Base-by-base conservation (phyloP, 2,888 invertebrate species). In the Ditylenchus weischeri region DNA sequence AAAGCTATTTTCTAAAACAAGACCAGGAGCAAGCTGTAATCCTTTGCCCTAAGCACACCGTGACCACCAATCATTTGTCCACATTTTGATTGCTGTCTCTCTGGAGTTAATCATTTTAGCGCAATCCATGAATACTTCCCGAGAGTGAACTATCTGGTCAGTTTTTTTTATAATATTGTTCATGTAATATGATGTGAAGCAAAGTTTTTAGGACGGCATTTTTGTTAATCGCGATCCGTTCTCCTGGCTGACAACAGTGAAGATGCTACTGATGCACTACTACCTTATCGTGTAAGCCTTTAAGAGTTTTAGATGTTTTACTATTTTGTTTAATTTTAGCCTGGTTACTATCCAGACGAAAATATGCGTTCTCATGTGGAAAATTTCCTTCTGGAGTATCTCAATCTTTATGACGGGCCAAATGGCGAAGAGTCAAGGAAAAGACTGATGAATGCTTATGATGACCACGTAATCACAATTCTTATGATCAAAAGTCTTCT, bases 121-220 rank as follows among this genome's bases (percentile, higher is more conserved):
- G 75, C 72, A 43, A 69, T 79, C 54, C 79, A 79, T 60, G 72
- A 71, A 19, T 69, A 71, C 35, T 80, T 79, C 61, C 79, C 79
- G 47, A 68, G 73, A 62, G 78, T 78, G 51, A 61, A 65, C 23
- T 61, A 69, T 50, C 66, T 79, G 74, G 79, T 79, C 61, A 68
- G 78, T 69, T 10, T 21, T 54, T 18, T n/a, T n/a, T 19, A 18
- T 8, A 6, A 11, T 59, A 7, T 21, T 57, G 11, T 69, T 54
- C 13, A 47, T 21, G 10, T n/a, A 43, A 10, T 38, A 43, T 18
- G n/a, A 19, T 19, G 3, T 29, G 10, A 36, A 8, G 2, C 2
- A 13, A 50, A 61, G n/a, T 21, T 60, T 75, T 60, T 54, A 74
- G 74, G 74, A 74, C 57, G 74, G 74, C 57, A 65, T 62, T 0